Evolutionary conservation across 92 coral and sea anemone genomes (phyloP).

Genomic region (Micromussa lordhowensis): DNA sequence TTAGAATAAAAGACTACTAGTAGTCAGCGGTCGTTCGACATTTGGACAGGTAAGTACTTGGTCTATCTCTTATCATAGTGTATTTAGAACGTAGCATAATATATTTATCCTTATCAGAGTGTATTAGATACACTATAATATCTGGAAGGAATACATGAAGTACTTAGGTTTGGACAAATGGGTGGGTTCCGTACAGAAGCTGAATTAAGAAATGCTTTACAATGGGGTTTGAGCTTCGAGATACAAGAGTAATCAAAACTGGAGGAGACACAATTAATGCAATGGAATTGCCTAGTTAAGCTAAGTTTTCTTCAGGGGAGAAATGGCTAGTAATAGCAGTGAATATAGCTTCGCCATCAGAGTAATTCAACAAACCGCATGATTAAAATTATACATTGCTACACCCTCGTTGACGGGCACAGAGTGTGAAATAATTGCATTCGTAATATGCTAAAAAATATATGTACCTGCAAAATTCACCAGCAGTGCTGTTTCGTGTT

Average conservation of each 20-base stretch:
- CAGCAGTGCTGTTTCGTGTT: neutral
- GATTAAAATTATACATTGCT: neutral
- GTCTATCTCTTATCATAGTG: too few species aligned
- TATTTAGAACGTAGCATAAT: too few species aligned
- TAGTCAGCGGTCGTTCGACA: too few species aligned
- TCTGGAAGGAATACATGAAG: too few species aligned
- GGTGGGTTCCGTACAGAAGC: neutral
- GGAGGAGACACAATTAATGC: neutral
- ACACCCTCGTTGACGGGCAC: neutral
- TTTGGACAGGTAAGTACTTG: too few species aligned
- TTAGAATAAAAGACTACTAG: too few species aligned
- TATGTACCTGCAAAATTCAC: conserved; percentile 25
- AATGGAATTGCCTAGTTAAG: neutral
- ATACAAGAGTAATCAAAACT: neutral
- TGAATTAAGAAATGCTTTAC: too few species aligned
- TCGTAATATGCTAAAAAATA: neutral
- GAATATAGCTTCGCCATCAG: neutral
- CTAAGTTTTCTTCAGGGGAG: neutral
- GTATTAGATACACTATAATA: too few species aligned
- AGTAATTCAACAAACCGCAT: neutral
- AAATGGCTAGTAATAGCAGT: neutral
- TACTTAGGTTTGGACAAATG: too few species aligned
- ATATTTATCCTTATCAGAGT: too few species aligned
- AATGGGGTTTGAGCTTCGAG: neutral
- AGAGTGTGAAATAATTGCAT: neutral